Base-by-base conservation (phyloP, 2,113 vertebrate genomes). In the Carlito syrichta region DNA sequence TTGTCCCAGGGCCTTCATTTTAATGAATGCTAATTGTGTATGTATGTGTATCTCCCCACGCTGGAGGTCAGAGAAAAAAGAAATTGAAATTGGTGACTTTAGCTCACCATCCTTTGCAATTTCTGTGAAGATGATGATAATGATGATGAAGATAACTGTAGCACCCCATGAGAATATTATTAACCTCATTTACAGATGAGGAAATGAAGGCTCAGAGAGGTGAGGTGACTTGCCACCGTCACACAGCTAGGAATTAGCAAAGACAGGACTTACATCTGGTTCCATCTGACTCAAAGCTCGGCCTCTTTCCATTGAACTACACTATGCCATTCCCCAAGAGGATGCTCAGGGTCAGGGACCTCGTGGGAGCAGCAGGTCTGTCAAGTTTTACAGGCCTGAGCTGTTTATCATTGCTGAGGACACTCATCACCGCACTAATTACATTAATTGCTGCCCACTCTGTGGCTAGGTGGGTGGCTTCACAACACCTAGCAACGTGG, bases 391-490 rank as follows among this genome's bases (percentile, higher is more conserved):
- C 98, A 82, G 17, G 97, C 86, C 79, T 45, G 97, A 98, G 98
- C 58, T 98, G 98, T 98, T 97, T 91, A 94, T 96, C 88, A 91
- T 97, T 93, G 69, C 95, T 45, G 95, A 97, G 97, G 98, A 98
- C 97, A 98, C 94, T 98, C 98, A 81, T 97, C 98, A 97, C 95
- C 95, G 97, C 35, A 69, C 98, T 98, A 98, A 98, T 98, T 98
- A 98, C 5, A 62, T 91, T 98, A 98, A 98, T 98, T 98, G 98
- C 98, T 98, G 90, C 98, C 98, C 98, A 84, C 96, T 98, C 97
- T 86, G 91, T 23, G 85, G 89, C 97, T 96, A 91, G 85, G 97
- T 97, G 98, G 98, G 96, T 82, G 97, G 96, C 69, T 98, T 97
- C 96, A 96, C 97, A 97, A n/a, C 32, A 94, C 95, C 89, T 92